Base-by-base conservation (phyloP, 2,888 invertebrate genomes). In the Eristalis arbustorum region DNA sequence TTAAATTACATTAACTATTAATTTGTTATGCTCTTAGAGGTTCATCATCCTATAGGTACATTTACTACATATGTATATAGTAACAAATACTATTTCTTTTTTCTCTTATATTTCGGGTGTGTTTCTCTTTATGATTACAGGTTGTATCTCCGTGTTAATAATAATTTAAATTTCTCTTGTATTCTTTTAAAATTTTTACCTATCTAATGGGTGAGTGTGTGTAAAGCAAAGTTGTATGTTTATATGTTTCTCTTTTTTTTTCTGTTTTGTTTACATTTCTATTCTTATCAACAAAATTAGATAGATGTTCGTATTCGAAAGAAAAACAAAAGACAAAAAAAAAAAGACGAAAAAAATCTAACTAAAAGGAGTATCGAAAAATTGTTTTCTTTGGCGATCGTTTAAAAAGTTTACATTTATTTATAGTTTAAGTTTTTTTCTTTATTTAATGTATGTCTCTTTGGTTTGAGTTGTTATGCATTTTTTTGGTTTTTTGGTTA, bases 201-300 rank as follows among this genome's bases (percentile, higher is more conserved):
- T 85, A 85, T 85, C 85, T 85, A 85, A 78, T 85, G 82, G 63
- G 73, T 82, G 77, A 82, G 68, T 76, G 81, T 76, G 81, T 81
- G 67, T 81, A 84, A 84, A 84, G 84, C 84, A 76, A 84, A 84
- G 68, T 66, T 61, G 40, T 61, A 62, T 76, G 72, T 81, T 76
- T 68, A 57, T 78, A 23, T 79, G 73, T 62, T 71, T 57, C 31
- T 31, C 31, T 31, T 31, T 31, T 31, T 31, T 31, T 31, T 4
- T 31, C 28, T 28, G 28, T 28, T 28, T 69, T 61, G 71, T 66
- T 63, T 57, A 57, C 8, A 64, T 23, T 67, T 28, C 37, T 59
- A 28, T 61, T 42, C 64, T 64, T 73, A 73, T 4, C 10, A 66
- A 75, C 28, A 23, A 66, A 62, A 80, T 71, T 18, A 71, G 61